Evolutionary conservation across 2,888 invertebrate genomes (phyloP), one percentile per base, ranked within the genome.

Genomic region (Agriopis aurantiaria): DNA sequence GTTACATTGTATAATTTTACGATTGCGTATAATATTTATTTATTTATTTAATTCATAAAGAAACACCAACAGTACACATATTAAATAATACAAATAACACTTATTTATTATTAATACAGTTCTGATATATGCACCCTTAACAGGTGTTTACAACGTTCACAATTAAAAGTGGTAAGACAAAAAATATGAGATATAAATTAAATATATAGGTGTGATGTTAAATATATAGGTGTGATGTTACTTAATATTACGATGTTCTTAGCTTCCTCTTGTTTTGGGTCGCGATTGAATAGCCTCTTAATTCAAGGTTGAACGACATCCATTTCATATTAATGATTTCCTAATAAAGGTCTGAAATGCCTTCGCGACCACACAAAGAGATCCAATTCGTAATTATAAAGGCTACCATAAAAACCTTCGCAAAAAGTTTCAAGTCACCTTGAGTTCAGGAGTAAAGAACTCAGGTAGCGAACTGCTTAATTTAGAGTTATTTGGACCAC

Each of bases 391-490:
- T 87, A 88, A 88, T 88, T 89, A 91, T 33, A 33, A 33, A 33
- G 82, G 85, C 85, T 78, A 78, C 84, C 76, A 84, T 85, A 89
- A 91, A 91, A 93, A 92, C 90, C 82, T 76, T 79, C 62, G 86
- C 89, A 92, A 94, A 93, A 93, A 93, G 84, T 85, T 79, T 68
- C 80, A 80, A 91, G 90, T 91, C 93, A 93, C 94, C 93, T 94
- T 93, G 91, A 84, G 84, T 84, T 84, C 83, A 86, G 86, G 90
- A 85, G 89, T 87, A 90, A 91, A 84, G 90, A 90, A 89, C 91
- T 88, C 93, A 94, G 93, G 94, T 93, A 93, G 92, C 90, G 86
- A 87, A 92, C 91, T 90, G 92, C 91, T 93, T 92, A 86, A 92
- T 92, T 90, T 88, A 85, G 85, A 88, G 83, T 83, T 87, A 87